phyloP scores from a whole-genome alignment of 1,140 invertebrate species.

The Zaprionus lachaisei region DNA sequence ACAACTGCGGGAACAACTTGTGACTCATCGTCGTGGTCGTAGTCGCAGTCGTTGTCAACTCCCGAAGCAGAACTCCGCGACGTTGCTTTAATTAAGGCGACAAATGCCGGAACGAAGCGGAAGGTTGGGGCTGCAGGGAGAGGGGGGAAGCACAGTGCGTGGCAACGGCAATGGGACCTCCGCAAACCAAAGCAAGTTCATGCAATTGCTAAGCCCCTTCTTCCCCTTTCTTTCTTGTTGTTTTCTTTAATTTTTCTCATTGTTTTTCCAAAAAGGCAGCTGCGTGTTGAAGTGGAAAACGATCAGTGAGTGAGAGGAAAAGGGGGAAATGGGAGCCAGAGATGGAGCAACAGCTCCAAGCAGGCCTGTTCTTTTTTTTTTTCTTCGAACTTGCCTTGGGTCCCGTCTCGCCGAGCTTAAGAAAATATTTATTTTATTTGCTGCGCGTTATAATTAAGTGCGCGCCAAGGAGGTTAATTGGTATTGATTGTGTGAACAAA shows the following conservation, averaged over 20 bases:
- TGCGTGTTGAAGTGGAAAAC: slow-evolving; percentile 64
- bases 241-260: slow-evolving; percentile 40
- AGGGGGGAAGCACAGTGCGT: background rate
- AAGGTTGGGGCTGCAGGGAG: background rate
- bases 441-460: slow-evolving; percentile 48
- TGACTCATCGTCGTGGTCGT: slow-evolving; percentile 26
- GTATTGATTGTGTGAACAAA: slow-evolving; percentile 65
- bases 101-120: slow-evolving; percentile 37
- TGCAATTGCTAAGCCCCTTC: background rate
- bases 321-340: background rate
- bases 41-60: slow-evolving; percentile 19
- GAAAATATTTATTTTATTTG: slow-evolving; percentile 64
- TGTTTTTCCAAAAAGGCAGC: slow-evolving; percentile 54
- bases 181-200: slow-evolving; percentile 21
- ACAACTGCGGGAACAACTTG: slow-evolving; percentile 15
- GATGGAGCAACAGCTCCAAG: slow-evolving; percentile 10
- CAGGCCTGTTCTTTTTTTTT: background rate
- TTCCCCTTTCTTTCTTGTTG: slow-evolving; percentile 18
- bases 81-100: slow-evolving; percentile 62
- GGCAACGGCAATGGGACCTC: slow-evolving; percentile 21
- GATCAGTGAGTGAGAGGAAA: slow-evolving; percentile 26
- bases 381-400: slow-evolving; percentile 21
- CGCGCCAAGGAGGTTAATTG: slow-evolving; percentile 67
- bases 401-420: slow-evolving; percentile 31
- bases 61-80: slow-evolving; percentile 46